Evolutionary conservation across 2,113 vertebrate genomes (phyloP).

Genomic region (Alosa alosa): DNA sequence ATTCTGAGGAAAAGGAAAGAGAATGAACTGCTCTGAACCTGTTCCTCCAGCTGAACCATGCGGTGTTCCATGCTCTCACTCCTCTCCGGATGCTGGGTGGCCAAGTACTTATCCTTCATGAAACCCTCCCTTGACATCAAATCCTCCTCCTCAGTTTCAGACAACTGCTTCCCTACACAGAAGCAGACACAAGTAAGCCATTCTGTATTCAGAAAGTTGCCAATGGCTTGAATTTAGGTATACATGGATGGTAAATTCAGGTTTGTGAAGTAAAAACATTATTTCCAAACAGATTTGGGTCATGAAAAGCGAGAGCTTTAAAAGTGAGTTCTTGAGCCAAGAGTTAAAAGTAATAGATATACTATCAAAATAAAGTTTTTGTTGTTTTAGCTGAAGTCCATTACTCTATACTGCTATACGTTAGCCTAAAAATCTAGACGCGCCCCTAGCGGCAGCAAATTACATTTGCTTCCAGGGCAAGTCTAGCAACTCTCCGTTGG

Average conservation of each 20-base stretch:
- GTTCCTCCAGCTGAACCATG: slow-evolving; percentile 80
- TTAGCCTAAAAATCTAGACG: too few species aligned
- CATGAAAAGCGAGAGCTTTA: too few species aligned
- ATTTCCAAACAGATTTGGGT: too few species aligned
- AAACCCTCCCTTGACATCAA: slow-evolving; percentile 87
- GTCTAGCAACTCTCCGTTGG: too few species aligned
- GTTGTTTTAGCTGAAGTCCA: too few species aligned
- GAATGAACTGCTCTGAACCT: slow-evolving; percentile 68
- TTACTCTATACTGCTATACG: too few species aligned
- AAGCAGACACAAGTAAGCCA: background rate
- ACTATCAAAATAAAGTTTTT: too few species aligned
- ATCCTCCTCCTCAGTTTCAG: slow-evolving; percentile 78
- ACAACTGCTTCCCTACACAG: slow-evolving; percentile 74
- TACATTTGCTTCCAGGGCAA: too few species aligned
- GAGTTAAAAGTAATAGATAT: too few species aligned
- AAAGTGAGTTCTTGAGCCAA: too few species aligned
- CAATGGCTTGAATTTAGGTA: background rate
- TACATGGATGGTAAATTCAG: background rate
- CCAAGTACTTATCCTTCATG: slow-evolving; percentile 89
- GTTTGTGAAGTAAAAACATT: too few species aligned
- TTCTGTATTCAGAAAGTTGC: background rate
- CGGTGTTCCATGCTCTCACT: slow-evolving; percentile 76
- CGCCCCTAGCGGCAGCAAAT: too few species aligned
- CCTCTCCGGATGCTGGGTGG: slow-evolving; percentile 68
- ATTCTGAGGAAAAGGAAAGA: background rate